Evolutionary conservation across 2,888 invertebrate species (phyloP).

Genomic region (Sphaerophoria taeniata): DNA sequence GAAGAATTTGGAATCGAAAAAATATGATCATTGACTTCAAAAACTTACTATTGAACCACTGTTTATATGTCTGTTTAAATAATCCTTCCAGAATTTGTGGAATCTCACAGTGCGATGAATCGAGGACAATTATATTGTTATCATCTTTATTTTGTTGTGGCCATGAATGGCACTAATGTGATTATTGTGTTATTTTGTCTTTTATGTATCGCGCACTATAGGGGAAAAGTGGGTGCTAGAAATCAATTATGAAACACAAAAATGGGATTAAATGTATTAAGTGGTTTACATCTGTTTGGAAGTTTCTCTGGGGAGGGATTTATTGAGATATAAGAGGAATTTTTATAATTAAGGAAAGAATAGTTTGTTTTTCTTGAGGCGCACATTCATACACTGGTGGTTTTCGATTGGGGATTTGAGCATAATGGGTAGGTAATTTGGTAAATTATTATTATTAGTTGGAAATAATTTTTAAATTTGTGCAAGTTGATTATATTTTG

Average conservation of each 20-base stretch:
- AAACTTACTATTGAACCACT: no score
- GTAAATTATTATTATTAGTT: no score
- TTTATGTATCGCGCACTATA: neutral
- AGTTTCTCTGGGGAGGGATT: neutral
- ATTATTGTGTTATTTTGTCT: neutral
- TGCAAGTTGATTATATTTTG: no score
- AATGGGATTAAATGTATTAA: constrained; percentile 4
- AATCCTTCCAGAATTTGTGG: constrained; percentile 44
- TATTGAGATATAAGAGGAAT: neutral
- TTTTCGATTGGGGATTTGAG: no score
- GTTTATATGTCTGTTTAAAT: neutral
- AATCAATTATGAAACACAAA: constrained; percentile 28
- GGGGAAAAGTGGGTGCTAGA: neutral
- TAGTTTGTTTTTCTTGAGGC: no score
- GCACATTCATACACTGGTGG: no score
- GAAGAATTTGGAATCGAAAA: neutral
- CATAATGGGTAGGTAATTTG: no score
- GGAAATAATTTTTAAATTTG: no score
- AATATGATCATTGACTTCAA: neutral
- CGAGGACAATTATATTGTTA: constrained; percentile 63
- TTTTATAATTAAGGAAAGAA: neutral
- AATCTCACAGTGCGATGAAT: constrained; percentile 43
- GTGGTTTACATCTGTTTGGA: constrained; percentile 6
- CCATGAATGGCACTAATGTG: neutral
- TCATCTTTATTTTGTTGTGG: constrained; percentile 21